Conservation (phyloP, 2,797 vertebrate genomes). For the Dipus sagitta region DNA sequence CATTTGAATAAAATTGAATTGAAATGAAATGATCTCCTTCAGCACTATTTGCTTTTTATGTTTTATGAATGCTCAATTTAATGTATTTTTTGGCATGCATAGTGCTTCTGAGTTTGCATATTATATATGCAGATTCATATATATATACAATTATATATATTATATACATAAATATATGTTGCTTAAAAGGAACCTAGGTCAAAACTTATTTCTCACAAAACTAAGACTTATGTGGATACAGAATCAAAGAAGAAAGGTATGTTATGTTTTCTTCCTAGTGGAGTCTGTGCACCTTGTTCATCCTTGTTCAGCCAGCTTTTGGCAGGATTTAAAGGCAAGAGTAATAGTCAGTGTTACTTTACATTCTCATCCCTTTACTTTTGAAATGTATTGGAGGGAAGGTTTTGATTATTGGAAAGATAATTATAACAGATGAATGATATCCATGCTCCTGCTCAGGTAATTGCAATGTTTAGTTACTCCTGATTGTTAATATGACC, state of each 20-base stretch:
- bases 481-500: neutral
- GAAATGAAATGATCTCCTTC: slow-evolving; percentile 61
- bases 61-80: slow-evolving; percentile 41
- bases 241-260: neutral
- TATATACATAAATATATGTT: neutral
- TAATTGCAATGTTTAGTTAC: neutral
- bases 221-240: neutral
- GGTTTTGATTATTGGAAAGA: neutral
- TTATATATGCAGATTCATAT: neutral
- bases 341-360: too few relatives aligned
- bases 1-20: slow-evolving; percentile 54
- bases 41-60: slow-evolving; percentile 45
- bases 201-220: neutral
- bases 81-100: slow-evolving; percentile 45
- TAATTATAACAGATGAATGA: neutral
- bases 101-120: slow-evolving; percentile 12
- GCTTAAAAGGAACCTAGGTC: neutral
- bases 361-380: neutral
- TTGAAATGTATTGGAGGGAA: neutral
- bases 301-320: neutral
- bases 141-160: neutral
- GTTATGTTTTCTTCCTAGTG: neutral
- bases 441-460: neutral
- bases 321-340: neutral
- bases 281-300: neutral